Conservation (phyloP, 2,113 vertebrate species). For the Peucedramus taeniatus region DNA sequence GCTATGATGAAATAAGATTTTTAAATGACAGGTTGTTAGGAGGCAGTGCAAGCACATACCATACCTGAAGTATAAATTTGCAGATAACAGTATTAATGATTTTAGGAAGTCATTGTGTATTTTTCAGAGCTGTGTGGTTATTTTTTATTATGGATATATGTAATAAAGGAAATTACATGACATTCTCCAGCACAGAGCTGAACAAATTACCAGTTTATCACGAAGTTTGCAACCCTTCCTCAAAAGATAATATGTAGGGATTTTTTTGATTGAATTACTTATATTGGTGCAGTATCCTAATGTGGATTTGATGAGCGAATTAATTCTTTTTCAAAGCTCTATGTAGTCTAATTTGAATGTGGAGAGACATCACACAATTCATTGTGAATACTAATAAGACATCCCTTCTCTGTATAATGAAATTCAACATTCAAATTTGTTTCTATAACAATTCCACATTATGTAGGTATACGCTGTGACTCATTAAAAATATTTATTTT, state of each 20-base stretch:
- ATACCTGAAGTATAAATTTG: neutral
- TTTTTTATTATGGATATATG: neutral
- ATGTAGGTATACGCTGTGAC: neutral
- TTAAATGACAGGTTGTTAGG: neutral
- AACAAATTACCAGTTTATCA: neutral
- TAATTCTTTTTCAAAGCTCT: constrained; percentile 2
- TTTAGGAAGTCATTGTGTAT: neutral
- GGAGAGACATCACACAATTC: neutral
- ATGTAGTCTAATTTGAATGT: neutral
- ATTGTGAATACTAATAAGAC: neutral
- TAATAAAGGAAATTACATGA: neutral
- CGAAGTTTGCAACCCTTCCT: neutral
- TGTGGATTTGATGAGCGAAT: neutral
- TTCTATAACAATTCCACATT: neutral
- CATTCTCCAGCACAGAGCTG: neutral
- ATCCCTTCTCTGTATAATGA: neutral
- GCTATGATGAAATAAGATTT: neutral
- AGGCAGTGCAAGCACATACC: neutral
- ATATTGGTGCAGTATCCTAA: neutral
- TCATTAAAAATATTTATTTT: constrained; percentile 44
- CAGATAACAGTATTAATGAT: neutral
- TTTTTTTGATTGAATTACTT: constrained; percentile 8
- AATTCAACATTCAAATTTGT: constrained; percentile 2
- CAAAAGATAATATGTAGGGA: neutral
- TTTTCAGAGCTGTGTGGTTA: neutral